A percentile compares a stretch with the other conserved stretches of the same genome.
Conservation (phyloP, 2,797 vertebrate genomes). For the Poliocrania exsul region DNA sequence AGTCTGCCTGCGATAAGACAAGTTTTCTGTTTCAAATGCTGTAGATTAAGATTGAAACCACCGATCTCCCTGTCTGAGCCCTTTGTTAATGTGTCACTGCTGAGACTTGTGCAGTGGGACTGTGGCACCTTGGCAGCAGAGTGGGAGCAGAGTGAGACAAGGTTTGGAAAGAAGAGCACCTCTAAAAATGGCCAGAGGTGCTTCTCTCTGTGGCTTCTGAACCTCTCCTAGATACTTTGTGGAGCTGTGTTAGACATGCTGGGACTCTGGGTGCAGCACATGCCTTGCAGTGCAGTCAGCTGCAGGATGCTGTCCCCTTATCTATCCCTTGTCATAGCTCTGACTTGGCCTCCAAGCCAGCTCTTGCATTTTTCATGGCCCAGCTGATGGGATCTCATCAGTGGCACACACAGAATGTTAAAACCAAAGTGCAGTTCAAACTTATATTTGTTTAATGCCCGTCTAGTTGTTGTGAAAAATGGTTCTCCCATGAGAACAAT, state of each 20-base stretch:
- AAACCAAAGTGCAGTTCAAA: neutral
- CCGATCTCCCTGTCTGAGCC: neutral
- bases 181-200: neutral
- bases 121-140: neutral
- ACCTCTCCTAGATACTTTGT: neutral
- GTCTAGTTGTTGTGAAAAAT: neutral
- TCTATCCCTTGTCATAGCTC: neutral
- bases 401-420: neutral
- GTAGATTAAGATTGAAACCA: neutral
- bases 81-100: neutral
- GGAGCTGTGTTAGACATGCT: neutral
- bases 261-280: neutral
- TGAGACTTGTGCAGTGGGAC: neutral
- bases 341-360: neutral
- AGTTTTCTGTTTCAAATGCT: neutral
- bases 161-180: neutral
- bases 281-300: neutral
- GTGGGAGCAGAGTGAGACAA: neutral
- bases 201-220: neutral
- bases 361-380: neutral
- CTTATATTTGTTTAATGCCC: neutral
- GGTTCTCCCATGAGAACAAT: neutral
- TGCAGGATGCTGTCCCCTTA: neutral
- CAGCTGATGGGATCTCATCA: neutral
- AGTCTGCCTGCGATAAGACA: neutral